A percentile compares a stretch with the other conserved stretches of the same genome.
Conservation (phyloP, 2,888 invertebrate genomes). For the Neuroscelio doddi region DNA sequence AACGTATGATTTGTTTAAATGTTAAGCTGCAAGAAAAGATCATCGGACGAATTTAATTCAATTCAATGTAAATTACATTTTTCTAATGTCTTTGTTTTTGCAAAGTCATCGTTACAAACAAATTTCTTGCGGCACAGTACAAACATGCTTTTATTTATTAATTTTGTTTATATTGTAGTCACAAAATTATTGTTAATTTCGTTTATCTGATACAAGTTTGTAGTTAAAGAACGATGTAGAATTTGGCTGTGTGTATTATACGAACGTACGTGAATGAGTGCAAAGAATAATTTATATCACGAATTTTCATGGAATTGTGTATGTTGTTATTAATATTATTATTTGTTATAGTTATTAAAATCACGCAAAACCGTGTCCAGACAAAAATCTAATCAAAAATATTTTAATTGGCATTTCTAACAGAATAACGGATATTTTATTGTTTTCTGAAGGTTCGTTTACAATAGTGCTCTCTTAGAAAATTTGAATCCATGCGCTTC, state of each 20-base stretch:
- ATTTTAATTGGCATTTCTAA: too few relatives aligned
- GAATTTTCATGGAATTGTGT: not conserved
- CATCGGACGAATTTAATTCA: too few relatives aligned
- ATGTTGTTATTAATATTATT: too few relatives aligned
- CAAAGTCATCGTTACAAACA: not conserved
- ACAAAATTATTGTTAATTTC: too few relatives aligned
- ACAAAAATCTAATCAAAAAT: too few relatives aligned
- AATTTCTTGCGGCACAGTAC: slow-evolving; percentile 1
- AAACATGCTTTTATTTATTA: too few relatives aligned
- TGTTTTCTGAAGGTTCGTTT: too few relatives aligned
- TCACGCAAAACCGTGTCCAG: too few relatives aligned
- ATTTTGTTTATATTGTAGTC: slow-evolving; percentile 1
- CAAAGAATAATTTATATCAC: not conserved
- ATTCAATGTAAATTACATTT: not conserved
- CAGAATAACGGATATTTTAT: too few relatives aligned
- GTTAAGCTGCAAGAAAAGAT: not conserved
- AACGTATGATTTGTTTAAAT: not conserved
- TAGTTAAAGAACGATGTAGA: not conserved
- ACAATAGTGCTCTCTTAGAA: not conserved
- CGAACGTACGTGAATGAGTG: not conserved
- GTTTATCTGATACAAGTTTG: too few relatives aligned
- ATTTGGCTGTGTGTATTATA: slow-evolving; percentile 23
- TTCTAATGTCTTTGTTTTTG: too few relatives aligned
- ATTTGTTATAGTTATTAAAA: too few relatives aligned
- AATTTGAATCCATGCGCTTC: not conserved